Evolutionary conservation across 2,113 vertebrate genomes (phyloP).

Genomic region (Oncorhynchus tshawytscha): DNA sequence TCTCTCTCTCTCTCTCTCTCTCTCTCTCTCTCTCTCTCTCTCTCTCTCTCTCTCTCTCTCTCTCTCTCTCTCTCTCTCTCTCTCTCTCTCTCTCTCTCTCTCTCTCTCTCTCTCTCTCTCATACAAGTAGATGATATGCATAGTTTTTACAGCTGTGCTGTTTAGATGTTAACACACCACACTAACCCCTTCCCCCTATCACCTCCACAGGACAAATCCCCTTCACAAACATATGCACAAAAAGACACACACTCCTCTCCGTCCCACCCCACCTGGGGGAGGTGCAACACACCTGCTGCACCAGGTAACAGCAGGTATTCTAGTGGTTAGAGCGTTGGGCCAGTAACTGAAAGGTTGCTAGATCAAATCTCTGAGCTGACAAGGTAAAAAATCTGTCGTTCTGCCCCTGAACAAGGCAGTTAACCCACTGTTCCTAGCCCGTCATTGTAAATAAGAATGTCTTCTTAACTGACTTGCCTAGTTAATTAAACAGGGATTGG

Average conservation of each 20-base stretch:
- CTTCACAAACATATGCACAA: neutral
- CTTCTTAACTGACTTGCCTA: no score
- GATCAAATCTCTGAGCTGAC: no score
- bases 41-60: neutral
- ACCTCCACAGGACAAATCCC: neutral
- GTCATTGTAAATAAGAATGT: no score
- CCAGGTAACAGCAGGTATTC: constrained; percentile 54
- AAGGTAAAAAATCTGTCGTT: no score
- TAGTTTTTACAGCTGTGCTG: constrained; percentile 51
- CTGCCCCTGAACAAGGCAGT: no score
- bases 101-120: neutral
- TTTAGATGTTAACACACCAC: constrained; percentile 11
- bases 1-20: neutral
- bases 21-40: constrained; percentile 4
- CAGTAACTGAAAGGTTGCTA: no score
- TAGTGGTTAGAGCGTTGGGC: no score
- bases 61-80: constrained; percentile 1
- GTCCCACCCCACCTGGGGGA: constrained; percentile 30
- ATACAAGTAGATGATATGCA: neutral
- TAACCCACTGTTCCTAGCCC: no score
- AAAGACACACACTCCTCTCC: neutral
- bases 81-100: neutral
- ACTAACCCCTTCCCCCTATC: neutral
- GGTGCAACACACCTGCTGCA: constrained; percentile 67
- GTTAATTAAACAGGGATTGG: constrained; percentile 41